Evolutionary conservation across 2,888 invertebrate genomes (phyloP), one percentile per base, ranked within the genome.

Genomic region (Meta bourneti): DNA sequence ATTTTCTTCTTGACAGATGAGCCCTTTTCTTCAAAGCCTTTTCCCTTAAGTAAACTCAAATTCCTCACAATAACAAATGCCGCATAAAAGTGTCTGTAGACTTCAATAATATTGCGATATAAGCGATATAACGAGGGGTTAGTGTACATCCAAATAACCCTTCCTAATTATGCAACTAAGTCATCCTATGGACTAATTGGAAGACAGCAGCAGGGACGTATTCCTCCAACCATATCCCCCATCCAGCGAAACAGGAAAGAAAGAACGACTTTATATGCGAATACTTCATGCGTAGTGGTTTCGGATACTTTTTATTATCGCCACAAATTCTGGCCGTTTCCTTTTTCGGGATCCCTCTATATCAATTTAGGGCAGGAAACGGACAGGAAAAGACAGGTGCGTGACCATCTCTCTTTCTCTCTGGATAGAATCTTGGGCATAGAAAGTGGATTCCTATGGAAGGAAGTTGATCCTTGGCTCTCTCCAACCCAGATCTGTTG

Each of bases 221-320:
- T 4, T 49, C 51, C 54, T 19, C 72, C 84, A 79, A 79, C 71
- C 78, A 89, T 69, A n/a, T 69, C 77, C 34, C 78, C 52, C 51
- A 7, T 72, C 74, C 5, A 89, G 75, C n/a, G 77, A 70, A 11
- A 72, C 6, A 69, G 49, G 70, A 48, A 52, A 11, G 79, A 70
- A 51, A 61, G 86, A 86, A 83, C 34, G 81, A 34, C 69, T 78
- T 83, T 86, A 69, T 82, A 77, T 78, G 81, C 80, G 91, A 78
- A 78, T 75, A 77, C 86, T 87, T 91, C 91, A 91, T 87, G 91
- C 91, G 91, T 91, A 87, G 91, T 91, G 91, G 87, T 79, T 87
- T 81, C 83, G 87, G 78, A 79, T 81, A 69, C 83, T 83, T 78
- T 88, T 78, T 87, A 87, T 86, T 81, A 61, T 78, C 69, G 72